Percentiles rank a stretch among this genome's conserved stretches.
phyloP scores from a whole-genome alignment of 2,113 vertebrate genomes.

The Thalassoma bifasciatum region DNA sequence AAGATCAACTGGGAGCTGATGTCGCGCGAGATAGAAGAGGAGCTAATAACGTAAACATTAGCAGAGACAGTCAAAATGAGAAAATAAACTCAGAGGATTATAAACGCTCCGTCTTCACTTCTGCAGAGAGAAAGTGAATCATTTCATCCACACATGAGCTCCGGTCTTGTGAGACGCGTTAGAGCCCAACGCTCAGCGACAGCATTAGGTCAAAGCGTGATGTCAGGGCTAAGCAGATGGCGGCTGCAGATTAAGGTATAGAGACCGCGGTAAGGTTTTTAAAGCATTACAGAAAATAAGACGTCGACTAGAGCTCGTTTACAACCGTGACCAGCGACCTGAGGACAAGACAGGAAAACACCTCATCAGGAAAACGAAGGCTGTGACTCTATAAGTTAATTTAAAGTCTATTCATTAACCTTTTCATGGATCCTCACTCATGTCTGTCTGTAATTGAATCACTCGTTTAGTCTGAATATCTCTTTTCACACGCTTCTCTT shows the following conservation, averaged over 20 bases:
- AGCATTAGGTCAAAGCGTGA: not conserved
- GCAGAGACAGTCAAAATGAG: not conserved
- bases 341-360: not conserved
- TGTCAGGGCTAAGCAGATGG: slow-evolving; percentile 40
- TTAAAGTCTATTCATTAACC: too few species aligned
- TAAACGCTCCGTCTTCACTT: not conserved
- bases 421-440: too few species aligned
- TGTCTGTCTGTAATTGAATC: too few species aligned
- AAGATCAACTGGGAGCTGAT: not conserved
- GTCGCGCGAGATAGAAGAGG: not conserved
- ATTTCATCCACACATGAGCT: not conserved
- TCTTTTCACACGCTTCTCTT: too few species aligned
- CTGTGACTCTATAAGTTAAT: not conserved
- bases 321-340: not conserved
- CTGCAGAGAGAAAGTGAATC: not conserved
- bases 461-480: too few species aligned
- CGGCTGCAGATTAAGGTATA: slow-evolving; percentile 10
- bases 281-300: slow-evolving; percentile 29
- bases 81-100: too few species aligned
- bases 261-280: not conserved
- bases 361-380: not conserved
- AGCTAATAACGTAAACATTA: not conserved
- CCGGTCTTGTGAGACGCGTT: slow-evolving; percentile 33
- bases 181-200: not conserved
- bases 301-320: slow-evolving; percentile 1